These are phyloP conservation scores for Aptenodytes forsteri DNA, from an alignment of 2,113 vertebrate species.

Conservation along the genomic window DNA sequence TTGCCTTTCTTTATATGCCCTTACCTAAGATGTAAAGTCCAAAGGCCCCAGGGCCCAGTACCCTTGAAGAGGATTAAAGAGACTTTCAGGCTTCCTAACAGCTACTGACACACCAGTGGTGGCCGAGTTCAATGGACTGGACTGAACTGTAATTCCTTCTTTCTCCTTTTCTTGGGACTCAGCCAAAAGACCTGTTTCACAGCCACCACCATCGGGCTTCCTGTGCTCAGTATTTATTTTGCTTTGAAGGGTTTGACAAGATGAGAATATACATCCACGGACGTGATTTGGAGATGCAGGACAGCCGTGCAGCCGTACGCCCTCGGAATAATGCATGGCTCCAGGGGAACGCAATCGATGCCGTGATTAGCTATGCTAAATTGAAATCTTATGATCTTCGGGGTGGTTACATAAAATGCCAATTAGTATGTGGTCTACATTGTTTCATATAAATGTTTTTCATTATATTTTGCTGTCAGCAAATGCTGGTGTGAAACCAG, in stretches of 20 bases:
- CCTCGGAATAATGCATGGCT: not conserved
- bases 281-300: not conserved
- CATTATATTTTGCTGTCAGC: slow-evolving; percentile 58
- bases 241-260: not conserved
- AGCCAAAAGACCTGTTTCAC: not conserved
- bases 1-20: not conserved
- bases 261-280: not conserved
- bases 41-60: not conserved
- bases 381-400: slow-evolving; percentile 34
- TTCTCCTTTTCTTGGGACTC: not conserved
- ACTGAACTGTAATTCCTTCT: not conserved
- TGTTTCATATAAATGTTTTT: slow-evolving; percentile 22
- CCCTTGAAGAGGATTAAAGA: not conserved
- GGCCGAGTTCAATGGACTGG: accelerated
- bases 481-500: slow-evolving; percentile 54
- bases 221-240: not conserved
- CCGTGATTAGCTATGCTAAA: not conserved
- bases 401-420: slow-evolving; percentile 11
- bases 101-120: not conserved
- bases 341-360: not conserved
- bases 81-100: not conserved
- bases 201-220: accelerated
- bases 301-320: not conserved
- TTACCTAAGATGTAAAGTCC: not conserved
- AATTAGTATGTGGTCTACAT: slow-evolving; percentile 29